Base-by-base conservation (phyloP, 92 coral and sea anemone genomes). In the Siderastrea siderea region DNA sequence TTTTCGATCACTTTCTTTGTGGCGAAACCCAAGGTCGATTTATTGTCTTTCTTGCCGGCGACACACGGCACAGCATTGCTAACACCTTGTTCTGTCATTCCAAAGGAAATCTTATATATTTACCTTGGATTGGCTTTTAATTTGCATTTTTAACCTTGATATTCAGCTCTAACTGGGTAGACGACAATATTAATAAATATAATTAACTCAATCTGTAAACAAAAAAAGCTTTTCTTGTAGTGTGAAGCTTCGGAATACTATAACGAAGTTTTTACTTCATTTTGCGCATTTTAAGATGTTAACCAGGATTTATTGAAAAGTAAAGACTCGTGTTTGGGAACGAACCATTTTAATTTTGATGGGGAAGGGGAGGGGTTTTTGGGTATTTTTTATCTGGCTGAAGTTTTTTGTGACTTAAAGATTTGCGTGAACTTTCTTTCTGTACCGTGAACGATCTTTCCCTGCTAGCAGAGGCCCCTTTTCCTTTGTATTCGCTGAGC, bases 101-200 rank as follows among this genome's bases (percentile, higher is more conserved):
- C 6, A 8, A 17, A 16, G 12, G 46, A 45, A 15, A 54, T 54
- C 53, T 75, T 53, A 75, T 53, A 75, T 55, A 54, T 54, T 75
- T 75, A 65, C 48, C n/a, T n/a, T 75, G 79, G 60, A 50, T 60
- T 8, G 61, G 54, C 14, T 26, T 79, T 79, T 50, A 79, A 79
- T 79, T 79, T 79, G 83, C 83, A 79, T 63, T 79, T 79, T 79
- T 79, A 79, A 79, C 64, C 83, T 79, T 26, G 9, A 10, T 44
- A 63, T 16, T 43, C 58, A 16, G 14, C 46, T 48, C 17, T 48
- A 58, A 49, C 72, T 48, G 83, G 48, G 60, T 49, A 48, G 47
- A 47, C 52, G 43, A 79, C 48, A 65, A 63, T 17, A 26, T 13
- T 50, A n/a, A 6, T 53, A 76, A 76, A 59, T 48, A 58, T 59